phyloP scores from a whole-genome alignment of 2,113 vertebrate genomes.

The Lynx canadensis region DNA sequence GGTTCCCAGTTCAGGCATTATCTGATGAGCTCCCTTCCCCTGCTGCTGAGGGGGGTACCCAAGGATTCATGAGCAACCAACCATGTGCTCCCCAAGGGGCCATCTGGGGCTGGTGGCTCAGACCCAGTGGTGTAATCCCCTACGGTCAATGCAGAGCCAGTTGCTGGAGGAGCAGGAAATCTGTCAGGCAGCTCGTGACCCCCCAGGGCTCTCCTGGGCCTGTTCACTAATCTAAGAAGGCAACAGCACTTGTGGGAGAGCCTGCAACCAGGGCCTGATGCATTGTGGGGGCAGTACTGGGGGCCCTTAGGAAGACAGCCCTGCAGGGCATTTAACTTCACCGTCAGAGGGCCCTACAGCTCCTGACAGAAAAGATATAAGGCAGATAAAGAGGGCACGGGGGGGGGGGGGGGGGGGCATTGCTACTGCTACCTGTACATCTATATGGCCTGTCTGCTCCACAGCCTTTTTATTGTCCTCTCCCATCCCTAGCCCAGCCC shows the following conservation, averaged over 20 bases:
- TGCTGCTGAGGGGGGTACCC: background rate
- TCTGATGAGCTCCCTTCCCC: background rate
- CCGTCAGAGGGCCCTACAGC: background rate
- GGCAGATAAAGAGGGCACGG: background rate
- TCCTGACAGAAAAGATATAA: background rate
- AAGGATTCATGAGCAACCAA: background rate
- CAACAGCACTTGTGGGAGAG: background rate
- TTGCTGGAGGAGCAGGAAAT: background rate
- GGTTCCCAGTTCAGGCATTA: background rate
- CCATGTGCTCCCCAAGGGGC: background rate
- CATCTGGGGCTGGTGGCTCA: background rate
- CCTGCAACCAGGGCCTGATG: background rate
- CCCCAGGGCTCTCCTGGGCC: accelerated
- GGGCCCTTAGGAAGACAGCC: background rate
- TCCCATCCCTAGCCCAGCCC: background rate
- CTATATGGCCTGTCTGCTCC: background rate
- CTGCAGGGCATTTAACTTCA: too few species aligned
- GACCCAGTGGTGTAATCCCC: background rate
- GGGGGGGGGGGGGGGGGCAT: accelerated
- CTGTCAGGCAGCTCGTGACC: too few species aligned
- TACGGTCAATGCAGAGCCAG: background rate
- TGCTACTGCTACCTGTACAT: background rate
- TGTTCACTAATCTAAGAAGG: background rate
- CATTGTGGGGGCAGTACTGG: background rate
- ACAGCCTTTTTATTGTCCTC: background rate